Percentiles rank a stretch among this genome's conserved stretches.
Evolutionary conservation across 2,888 invertebrate genomes (phyloP).

Genomic region (Byasa hedistus): DNA sequence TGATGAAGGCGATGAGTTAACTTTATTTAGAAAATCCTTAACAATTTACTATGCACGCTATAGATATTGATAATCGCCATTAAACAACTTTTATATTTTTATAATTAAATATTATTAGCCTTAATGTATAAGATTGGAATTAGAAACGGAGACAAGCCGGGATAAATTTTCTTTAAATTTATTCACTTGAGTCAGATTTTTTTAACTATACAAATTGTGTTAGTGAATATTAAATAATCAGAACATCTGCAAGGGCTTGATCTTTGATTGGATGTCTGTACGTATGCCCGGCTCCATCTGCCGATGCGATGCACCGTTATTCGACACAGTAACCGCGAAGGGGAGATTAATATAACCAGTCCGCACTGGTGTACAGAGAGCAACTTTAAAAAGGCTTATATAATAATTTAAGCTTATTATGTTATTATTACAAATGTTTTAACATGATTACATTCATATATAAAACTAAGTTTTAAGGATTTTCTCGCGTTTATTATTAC

Average conservation of each 20-base stretch:
- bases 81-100: too few species aligned
- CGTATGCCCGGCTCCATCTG: slow-evolving; percentile 70
- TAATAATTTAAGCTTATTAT: not conserved
- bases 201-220: too few species aligned
- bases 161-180: too few species aligned
- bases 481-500: too few species aligned
- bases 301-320: slow-evolving; percentile 60
- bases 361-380: slow-evolving; percentile 52
- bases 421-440: not conserved
- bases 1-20: too few species aligned
- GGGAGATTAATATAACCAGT: slow-evolving; percentile 73
- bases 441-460: not conserved
- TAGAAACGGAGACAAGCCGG: too few species aligned
- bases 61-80: too few species aligned
- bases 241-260: slow-evolving; percentile 39
- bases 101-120: too few species aligned
- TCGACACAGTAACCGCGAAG: slow-evolving; percentile 73
- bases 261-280: slow-evolving; percentile 58
- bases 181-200: too few species aligned
- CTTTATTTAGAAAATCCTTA: too few species aligned
- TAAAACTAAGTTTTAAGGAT: not conserved
- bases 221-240: not conserved
- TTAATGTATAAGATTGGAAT: too few species aligned
- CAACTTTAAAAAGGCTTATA: slow-evolving; percentile 31
- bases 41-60: too few species aligned